phyloP scores from a whole-genome alignment of 1,140 invertebrate species.

The Drosophila simulans region DNA sequence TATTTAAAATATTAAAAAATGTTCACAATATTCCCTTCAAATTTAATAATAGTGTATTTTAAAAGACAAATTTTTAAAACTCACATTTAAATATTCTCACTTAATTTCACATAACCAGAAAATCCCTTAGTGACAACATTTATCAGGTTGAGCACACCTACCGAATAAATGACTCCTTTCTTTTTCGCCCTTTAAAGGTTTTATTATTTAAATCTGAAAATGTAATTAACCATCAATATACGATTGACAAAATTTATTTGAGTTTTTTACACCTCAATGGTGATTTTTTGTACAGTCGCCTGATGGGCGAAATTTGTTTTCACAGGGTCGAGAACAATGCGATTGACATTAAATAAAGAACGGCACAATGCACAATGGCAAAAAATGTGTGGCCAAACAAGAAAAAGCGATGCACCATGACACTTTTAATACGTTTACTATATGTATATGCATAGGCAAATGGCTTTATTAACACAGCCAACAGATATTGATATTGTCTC shows the following conservation, averaged over 20 bases:
- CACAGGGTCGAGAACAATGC: slow-evolving; percentile 17
- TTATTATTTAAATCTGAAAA: slow-evolving; percentile 51
- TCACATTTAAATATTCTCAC: background rate
- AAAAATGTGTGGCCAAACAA: slow-evolving; percentile 25
- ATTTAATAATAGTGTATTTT: no score
- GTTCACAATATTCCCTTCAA: no score
- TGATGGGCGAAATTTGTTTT: slow-evolving; percentile 12
- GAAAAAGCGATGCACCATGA: slow-evolving; percentile 34
- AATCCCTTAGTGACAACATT: slow-evolving; percentile 34
- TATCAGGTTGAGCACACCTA: slow-evolving; percentile 30
- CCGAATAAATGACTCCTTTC: slow-evolving; percentile 11
- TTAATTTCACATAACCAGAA: slow-evolving; percentile 30
- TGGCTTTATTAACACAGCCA: slow-evolving; percentile 68
- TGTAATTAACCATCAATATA: slow-evolving; percentile 54
- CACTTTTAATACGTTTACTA: slow-evolving; percentile 47
- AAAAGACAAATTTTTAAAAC: no score
- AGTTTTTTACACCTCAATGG: slow-evolving; percentile 10
- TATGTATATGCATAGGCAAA: slow-evolving; percentile 64
- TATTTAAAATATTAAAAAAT: no score
- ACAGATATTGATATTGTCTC: slow-evolving; percentile 39
- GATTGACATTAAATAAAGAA: slow-evolving; percentile 68
- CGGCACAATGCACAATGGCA: background rate
- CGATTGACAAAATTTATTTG: slow-evolving; percentile 40
- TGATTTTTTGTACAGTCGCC: slow-evolving; percentile 14
- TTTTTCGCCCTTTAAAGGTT: slow-evolving; percentile 5